phyloP scores from a whole-genome alignment of 2,113 vertebrate genomes.

The Alouatta palliata region DNA sequence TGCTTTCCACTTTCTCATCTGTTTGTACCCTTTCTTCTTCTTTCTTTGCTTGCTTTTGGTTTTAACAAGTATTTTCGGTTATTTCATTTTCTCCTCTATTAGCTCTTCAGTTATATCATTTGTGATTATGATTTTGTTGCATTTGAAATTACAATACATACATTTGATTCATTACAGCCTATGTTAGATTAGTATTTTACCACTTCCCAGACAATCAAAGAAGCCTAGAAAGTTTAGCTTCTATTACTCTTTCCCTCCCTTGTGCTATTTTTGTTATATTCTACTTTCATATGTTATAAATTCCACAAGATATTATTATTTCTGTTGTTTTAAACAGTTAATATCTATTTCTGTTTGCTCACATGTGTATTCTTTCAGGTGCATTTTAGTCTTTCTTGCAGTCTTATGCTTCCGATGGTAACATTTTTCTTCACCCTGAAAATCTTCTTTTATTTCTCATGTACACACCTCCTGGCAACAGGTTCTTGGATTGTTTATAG shows the following conservation, averaged over 20 bases:
- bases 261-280: not conserved
- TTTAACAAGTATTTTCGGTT: conserved; percentile 1
- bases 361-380: not conserved
- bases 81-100: conserved; percentile 31
- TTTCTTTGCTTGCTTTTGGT: not conserved
- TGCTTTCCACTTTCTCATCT: not conserved
- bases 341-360: not conserved
- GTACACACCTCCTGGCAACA: not conserved
- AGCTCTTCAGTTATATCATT: not conserved
- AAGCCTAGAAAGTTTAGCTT: not conserved
- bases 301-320: not conserved
- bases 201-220: not conserved
- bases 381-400: not conserved
- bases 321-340: not conserved
- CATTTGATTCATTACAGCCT: not conserved
- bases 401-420: not conserved
- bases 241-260: not conserved
- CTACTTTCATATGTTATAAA: not conserved
- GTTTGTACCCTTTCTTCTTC: not conserved
- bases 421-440: not conserved
- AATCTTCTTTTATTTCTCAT: not conserved
- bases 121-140: not conserved
- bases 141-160: not conserved
- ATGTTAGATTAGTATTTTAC: not conserved
- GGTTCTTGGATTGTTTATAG: not conserved